Evolutionary conservation across 2,113 vertebrate species (phyloP).

Genomic region (Tetraodon nigroviridis): DNA sequence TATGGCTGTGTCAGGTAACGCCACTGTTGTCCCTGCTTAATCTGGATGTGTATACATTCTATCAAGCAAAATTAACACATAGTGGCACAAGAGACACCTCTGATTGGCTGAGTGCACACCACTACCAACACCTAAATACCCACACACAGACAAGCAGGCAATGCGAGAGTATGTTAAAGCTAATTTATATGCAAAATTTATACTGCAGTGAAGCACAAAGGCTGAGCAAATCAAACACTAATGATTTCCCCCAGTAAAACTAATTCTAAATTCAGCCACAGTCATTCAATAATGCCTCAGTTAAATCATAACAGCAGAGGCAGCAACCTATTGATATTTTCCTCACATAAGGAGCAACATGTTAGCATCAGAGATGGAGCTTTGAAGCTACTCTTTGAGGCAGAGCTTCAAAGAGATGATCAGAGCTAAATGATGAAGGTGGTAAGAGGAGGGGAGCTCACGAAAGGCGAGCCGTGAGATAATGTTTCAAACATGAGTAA

Average conservation of each 20-base stretch:
- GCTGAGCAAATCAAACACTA: conserved; percentile 61
- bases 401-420: conserved; percentile 56
- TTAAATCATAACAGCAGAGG: conserved; percentile 57
- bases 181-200: conserved; percentile 51
- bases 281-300: conserved; percentile 56
- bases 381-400: conserved; percentile 71
- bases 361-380: conserved; percentile 37
- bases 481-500: neutral
- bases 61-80: too few relatives aligned
- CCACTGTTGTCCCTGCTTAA: neutral
- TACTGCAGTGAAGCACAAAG: conserved; percentile 37
- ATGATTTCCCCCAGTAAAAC: conserved; percentile 59
- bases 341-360: conserved; percentile 61
- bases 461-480: conserved; percentile 3
- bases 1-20: neutral
- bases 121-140: neutral
- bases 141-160: neutral
- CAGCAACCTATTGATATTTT: conserved; percentile 63
- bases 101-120: neutral
- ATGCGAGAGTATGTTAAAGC: neutral
- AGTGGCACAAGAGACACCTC: neutral
- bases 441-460: conserved; percentile 19
- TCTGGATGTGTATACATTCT: neutral
- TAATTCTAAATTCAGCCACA: conserved; percentile 61
- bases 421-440: conserved; percentile 40